Conservation (phyloP, 2,797 vertebrate genomes). For the Hyperoplus lanceolatus region DNA sequence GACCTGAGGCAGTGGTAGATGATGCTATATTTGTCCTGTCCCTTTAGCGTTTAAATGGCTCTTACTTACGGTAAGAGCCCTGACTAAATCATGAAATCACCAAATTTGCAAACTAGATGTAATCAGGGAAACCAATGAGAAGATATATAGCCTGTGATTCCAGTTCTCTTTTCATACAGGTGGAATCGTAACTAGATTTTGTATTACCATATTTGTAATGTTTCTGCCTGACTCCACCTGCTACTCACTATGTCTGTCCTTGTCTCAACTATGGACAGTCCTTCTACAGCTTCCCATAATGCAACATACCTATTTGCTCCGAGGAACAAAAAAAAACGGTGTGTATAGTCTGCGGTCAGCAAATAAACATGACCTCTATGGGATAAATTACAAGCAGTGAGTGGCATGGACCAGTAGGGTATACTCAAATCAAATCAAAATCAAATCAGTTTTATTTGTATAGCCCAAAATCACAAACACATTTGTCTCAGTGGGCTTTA, state of each 20-base stretch:
- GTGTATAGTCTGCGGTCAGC: constrained; percentile 30
- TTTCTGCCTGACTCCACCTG: neutral
- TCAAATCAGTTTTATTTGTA: no score
- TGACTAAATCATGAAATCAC: constrained; percentile 57
- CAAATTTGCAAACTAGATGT: constrained; percentile 50
- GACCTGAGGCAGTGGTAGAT: no score
- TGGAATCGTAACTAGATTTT: neutral
- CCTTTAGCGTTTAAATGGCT: constrained; percentile 46
- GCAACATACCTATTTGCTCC: constrained; percentile 26
- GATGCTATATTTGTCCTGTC: no score
- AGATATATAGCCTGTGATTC: constrained; percentile 37
- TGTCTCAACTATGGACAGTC: constrained; percentile 28
- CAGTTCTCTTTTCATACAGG: constrained; percentile 23
- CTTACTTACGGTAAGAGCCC: constrained; percentile 40
- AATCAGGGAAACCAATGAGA: constrained; percentile 50
- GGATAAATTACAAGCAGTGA: constrained; percentile 20
- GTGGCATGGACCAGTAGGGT: neutral
- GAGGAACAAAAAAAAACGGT: constrained; percentile 27
- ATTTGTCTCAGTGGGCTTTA: no score
- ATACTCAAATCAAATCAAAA: no score
- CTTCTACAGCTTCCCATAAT: constrained; percentile 37
- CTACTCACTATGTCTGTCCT: constrained; percentile 33
- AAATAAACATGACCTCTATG: constrained; percentile 38
- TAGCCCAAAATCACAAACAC: no score
- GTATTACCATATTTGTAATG: neutral